A percentile compares a stretch with the other conserved stretches of the same genome.
Evolutionary conservation across 1,140 invertebrate species (phyloP).

Genomic region (Drosophila sturtevanti): DNA sequence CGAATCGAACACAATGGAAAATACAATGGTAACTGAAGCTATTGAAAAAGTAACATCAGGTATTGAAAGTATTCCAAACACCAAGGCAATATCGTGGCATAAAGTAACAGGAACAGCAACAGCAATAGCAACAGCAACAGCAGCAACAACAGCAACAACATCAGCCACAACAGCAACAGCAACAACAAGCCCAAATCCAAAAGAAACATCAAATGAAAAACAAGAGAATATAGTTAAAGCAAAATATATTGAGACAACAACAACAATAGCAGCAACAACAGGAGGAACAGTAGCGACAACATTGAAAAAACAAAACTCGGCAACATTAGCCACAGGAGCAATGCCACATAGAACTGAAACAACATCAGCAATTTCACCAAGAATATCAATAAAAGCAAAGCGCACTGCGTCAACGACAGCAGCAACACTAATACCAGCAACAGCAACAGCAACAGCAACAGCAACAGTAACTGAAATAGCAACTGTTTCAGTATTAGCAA

Average conservation of each 20-base stretch:
- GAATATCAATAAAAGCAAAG: constrained; percentile 55
- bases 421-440: neutral
- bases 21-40: constrained; percentile 3
- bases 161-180: neutral
- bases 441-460: constrained; percentile 5
- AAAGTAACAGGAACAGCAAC: neutral
- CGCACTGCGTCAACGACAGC: constrained; percentile 34
- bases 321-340: constrained; percentile 4
- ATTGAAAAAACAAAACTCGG: neutral
- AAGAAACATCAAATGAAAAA: constrained; percentile 7
- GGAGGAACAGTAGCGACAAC: constrained; percentile 9
- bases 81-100: constrained; percentile 5
- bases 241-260: neutral
- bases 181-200: neutral
- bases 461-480: neutral
- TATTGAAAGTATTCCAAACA: constrained; percentile 2
- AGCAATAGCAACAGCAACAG: constrained; percentile 11
- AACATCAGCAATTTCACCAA: constrained; percentile 10
- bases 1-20: neutral
- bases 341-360: constrained; percentile 9
- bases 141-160: too few relatives aligned
- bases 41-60: neutral
- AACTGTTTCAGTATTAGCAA: neutral
- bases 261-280: constrained; percentile 3
- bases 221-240: too few relatives aligned